A percentile compares a stretch with the other conserved stretches of the same genome.
Evolutionary conservation across 1,140 invertebrate genomes (phyloP).

Genomic region (Drosophila persimilis): DNA sequence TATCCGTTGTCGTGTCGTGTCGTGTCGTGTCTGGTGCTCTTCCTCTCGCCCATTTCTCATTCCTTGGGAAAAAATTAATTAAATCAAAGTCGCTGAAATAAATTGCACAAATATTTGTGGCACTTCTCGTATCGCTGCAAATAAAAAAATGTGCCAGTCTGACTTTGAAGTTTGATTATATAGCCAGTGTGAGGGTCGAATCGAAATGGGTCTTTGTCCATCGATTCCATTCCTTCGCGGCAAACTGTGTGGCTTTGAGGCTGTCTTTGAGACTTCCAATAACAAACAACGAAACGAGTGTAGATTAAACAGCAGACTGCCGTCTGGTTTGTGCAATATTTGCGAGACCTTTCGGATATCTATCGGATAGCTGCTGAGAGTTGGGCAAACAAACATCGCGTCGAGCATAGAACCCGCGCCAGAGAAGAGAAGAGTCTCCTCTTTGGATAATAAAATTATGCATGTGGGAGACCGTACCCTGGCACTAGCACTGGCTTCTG

Average conservation of each 20-base stretch:
- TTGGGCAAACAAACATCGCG: slow-evolving; percentile 52
- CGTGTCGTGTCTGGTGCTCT: neutral
- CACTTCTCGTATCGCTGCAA: slow-evolving; percentile 13
- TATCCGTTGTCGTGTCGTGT: slow-evolving; percentile 19
- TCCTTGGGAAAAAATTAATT: slow-evolving; percentile 42
- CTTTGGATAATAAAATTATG: slow-evolving; percentile 39
- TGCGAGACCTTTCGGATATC: slow-evolving; percentile 56
- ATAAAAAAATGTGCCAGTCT: slow-evolving; percentile 58
- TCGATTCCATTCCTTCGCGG: neutral
- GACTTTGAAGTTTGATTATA: slow-evolving; percentile 76
- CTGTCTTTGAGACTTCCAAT: too few relatives aligned
- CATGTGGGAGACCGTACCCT: slow-evolving; percentile 19
- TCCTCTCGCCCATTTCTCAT: slow-evolving; percentile 15
- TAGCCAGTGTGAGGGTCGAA: slow-evolving; percentile 64
- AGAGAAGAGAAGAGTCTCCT: neutral
- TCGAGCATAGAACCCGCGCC: slow-evolving; percentile 40
- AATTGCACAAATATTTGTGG: slow-evolving; percentile 55
- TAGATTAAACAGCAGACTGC: slow-evolving; percentile 49
- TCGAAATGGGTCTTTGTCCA: slow-evolving; percentile 39
- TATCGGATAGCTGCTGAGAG: slow-evolving; percentile 39
- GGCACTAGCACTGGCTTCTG: slow-evolving; percentile 28
- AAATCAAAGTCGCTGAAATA: slow-evolving; percentile 37
- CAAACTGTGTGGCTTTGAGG: too few relatives aligned
- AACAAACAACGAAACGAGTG: slow-evolving; percentile 42
- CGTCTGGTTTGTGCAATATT: slow-evolving; percentile 66